Percentiles rank a stretch among this genome's conserved stretches.
phyloP scores from a whole-genome alignment of 2,113 vertebrate genomes.

The Amphiprion ocellaris region DNA sequence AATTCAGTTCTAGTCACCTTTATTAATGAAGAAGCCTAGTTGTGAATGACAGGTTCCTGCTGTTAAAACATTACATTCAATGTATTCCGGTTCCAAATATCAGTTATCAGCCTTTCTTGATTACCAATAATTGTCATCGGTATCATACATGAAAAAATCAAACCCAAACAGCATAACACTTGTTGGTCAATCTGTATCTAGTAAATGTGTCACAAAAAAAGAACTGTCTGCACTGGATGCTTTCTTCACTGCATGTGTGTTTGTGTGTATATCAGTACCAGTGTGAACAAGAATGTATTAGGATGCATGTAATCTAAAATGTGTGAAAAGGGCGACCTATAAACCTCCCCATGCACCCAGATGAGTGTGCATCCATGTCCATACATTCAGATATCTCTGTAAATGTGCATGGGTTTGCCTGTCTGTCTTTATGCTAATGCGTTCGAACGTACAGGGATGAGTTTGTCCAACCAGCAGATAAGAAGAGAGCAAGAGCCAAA shows the following conservation, averaged over 20 bases:
- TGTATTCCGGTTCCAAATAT: too few species aligned
- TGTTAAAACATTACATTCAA: too few species aligned
- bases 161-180: too few species aligned
- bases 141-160: too few species aligned
- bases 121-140: too few species aligned
- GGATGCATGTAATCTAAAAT: background rate
- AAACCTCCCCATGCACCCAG: background rate
- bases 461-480: constrained; percentile 6
- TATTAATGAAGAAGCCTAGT: too few species aligned
- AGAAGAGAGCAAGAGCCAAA: constrained; percentile 62
- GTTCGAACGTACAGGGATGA: constrained; percentile 8
- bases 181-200: too few species aligned
- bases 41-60: too few species aligned
- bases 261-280: background rate
- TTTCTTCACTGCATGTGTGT: background rate
- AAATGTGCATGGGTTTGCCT: background rate
- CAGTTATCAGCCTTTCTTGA: too few species aligned
- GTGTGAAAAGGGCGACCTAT: background rate
- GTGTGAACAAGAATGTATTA: background rate
- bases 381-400: background rate
- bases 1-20: too few species aligned
- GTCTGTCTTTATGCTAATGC: background rate
- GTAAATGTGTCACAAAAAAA: too few species aligned
- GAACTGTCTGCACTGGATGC: background rate
- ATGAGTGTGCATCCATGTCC: background rate